These are phyloP conservation scores for Pogoniulus pusillus DNA, from an alignment of 2,797 vertebrate species.

Conservation along the genomic window DNA sequence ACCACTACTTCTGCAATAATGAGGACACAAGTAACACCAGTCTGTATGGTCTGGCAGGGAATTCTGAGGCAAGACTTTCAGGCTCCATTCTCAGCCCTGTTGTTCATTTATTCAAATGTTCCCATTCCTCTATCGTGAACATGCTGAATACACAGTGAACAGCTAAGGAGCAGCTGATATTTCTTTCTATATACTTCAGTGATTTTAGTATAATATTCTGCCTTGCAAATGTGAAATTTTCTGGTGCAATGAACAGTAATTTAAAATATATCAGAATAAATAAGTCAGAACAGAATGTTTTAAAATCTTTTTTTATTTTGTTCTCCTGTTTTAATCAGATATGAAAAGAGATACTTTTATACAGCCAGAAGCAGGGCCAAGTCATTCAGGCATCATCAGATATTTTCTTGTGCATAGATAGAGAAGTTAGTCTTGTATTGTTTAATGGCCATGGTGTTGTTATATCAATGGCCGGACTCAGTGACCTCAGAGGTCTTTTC, in stretches of 20 bases:
- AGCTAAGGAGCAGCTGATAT: slow-evolving; percentile 2
- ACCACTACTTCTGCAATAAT: neutral
- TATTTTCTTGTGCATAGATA: neutral
- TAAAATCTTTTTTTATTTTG: neutral
- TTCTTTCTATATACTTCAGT: slow-evolving; percentile 16
- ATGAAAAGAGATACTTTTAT: neutral
- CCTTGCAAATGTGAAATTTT: neutral
- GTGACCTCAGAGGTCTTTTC: too few relatives aligned
- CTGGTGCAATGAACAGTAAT: neutral
- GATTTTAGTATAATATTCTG: slow-evolving; percentile 33
- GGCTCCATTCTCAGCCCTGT: neutral
- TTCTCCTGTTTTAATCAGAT: slow-evolving; percentile 7
- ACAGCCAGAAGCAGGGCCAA: neutral
- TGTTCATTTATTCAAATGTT: neutral
- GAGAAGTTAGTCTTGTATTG: neutral
- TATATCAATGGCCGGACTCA: too few relatives aligned
- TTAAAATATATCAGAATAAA: slow-evolving; percentile 31
- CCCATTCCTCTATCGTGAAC: neutral
- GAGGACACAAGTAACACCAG: neutral
- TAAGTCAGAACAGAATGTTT: neutral
- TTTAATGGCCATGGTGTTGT: neutral
- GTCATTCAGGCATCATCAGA: neutral
- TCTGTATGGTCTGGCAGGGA: neutral
- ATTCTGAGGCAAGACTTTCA: neutral
- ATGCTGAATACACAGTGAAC: neutral